Percentiles rank a stretch among this genome's conserved stretches.
Conservation (phyloP, 2,888 invertebrate genomes). For the Idaea straminata region DNA sequence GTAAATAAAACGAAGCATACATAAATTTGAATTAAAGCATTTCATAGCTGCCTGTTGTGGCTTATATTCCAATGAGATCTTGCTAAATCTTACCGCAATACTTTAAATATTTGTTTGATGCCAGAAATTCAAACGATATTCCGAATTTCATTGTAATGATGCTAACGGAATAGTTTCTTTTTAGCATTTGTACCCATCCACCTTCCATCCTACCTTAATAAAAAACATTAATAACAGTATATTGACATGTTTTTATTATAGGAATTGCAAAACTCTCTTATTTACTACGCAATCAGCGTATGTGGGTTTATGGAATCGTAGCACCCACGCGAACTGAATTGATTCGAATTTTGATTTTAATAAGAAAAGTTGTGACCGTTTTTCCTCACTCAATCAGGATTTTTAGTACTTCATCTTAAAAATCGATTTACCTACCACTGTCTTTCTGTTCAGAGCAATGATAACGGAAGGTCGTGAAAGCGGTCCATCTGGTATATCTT, state of each 20-base stretch:
- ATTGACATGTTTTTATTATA: no score
- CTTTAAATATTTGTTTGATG: slow-evolving; percentile 5
- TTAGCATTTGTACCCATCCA: not conserved
- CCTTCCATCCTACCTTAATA: no score
- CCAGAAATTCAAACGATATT: not conserved
- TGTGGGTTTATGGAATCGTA: no score
- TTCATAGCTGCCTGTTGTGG: not conserved
- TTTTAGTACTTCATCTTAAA: no score
- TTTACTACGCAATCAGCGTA: no score
- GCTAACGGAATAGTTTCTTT: not conserved
- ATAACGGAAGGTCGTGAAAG: slow-evolving; percentile 69
- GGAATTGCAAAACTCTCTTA: no score
- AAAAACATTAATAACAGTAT: no score
- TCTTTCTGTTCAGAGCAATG: slow-evolving; percentile 47
- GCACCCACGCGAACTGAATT: no score
- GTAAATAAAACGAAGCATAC: not conserved
- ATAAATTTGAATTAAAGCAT: not conserved
- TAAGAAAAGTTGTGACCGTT: no score
- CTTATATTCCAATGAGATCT: not conserved
- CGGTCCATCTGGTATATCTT: slow-evolving; percentile 58
- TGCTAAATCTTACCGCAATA: not conserved
- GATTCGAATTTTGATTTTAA: no score
- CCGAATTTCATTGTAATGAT: not conserved
- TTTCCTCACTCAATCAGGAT: no score
- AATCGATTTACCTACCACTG: no score